Conservation (phyloP, 1,140 invertebrate species). For the Rhysida immarginata region DNA sequence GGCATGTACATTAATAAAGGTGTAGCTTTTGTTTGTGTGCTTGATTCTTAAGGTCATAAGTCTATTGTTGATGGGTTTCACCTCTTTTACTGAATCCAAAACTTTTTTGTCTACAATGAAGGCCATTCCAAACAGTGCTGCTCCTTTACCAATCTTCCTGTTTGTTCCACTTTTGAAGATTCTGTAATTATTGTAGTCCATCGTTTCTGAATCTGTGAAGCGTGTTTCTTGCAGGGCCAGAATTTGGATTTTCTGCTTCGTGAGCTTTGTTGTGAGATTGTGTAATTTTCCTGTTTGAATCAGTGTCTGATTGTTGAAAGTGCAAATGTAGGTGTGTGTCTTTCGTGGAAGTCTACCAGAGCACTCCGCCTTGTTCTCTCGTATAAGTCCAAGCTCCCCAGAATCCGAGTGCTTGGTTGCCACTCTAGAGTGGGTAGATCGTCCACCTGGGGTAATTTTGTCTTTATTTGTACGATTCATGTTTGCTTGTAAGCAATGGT, state of each 20-base stretch:
- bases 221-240: not conserved
- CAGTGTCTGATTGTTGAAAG: not conserved
- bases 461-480: not conserved
- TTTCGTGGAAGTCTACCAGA: not conserved
- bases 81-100: not conserved
- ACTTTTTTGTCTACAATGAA: not conserved
- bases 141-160: not conserved
- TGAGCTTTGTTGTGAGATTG: not conserved
- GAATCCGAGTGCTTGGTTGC: not conserved
- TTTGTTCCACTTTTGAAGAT: not conserved
- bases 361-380: not conserved
- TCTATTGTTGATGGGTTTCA: not conserved
- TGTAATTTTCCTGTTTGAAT: not conserved
- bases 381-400: not conserved
- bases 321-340: not conserved
- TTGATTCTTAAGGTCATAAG: not conserved
- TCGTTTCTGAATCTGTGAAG: not conserved
- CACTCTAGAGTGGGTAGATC: not conserved
- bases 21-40: not conserved
- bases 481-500: not conserved
- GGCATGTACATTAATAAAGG: not conserved
- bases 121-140: not conserved
- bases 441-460: not conserved
- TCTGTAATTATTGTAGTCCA: not conserved
- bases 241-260: not conserved